Evolutionary conservation across 1,140 invertebrate genomes (phyloP), one percentile per base, ranked within the genome.

Genomic region (Conopomorpha cramerella): DNA sequence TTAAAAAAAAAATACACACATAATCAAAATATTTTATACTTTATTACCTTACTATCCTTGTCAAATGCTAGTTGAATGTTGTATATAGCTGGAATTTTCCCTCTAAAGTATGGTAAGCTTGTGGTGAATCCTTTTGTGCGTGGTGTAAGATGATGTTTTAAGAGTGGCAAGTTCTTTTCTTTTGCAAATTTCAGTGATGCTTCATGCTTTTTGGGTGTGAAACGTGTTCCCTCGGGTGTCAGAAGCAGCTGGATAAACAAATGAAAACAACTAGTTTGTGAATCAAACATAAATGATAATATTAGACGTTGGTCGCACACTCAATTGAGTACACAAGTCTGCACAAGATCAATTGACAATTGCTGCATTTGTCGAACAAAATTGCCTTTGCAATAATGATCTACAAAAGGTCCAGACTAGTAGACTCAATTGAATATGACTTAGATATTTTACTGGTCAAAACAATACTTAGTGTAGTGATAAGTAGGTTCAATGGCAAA

Each of bases 161-260:
- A 71, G 51, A 84, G 63, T 10, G 90, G 85, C 45, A 95, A 80
- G 41, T 89, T 89, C 43, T 89, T 88, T 48, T 92, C 83, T 48
- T 82, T 77, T 1, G 92, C 91, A 62, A 94, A 92, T 51, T 90
- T 87, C 51, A 90, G 79, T 49, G 91, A 92, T 1, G 85, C 86
- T 62, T 86, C 82, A 55, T 92, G 87, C 58, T 96, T 96, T 43
- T 86, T 81, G 30, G 81, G 63, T 0, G 92, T 95, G 47, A 93
- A 95, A 30, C 93, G 79, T 3, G 93, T 96, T 8, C 93, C 93
- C 76, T 96, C 93, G 8, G 90, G 87, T 62, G 91, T 95, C 2
- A 96, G 60, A 10, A 94, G 63, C 26, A 95, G 57, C 90, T 92
- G 40, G 16, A 77, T 65, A 46, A 38, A 43, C n/a, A 31, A 35